Base-by-base conservation (phyloP, 2,113 vertebrate genomes). In the Ptilorrhoa leucosticta region DNA sequence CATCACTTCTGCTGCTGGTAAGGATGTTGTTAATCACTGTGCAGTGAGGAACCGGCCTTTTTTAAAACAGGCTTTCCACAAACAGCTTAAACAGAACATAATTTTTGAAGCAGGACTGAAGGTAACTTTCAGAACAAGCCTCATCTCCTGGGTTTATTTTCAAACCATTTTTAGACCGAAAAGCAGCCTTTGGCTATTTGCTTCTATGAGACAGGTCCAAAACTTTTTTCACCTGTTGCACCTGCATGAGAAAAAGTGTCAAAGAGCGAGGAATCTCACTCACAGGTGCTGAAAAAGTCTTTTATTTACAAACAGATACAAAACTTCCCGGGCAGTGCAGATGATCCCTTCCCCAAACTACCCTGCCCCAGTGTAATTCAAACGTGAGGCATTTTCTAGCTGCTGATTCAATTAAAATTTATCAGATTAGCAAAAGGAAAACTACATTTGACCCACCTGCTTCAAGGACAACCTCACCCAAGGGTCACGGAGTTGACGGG, bases 351-450 rank as follows among this genome's bases (percentile, higher is more conserved):
- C 63, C 33, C 51, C 21, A 57, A 27, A 18, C 30, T 13, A 10
- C 48, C 42, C 31, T 64, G 24, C 30, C 51, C 14, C 45, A 58
- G 39, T 3, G 4, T 9, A 57, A 63, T 21, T 66, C 45, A 39
- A 77, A 82, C 4, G 2, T 11, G 89, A 66, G 40, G 15, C 48
- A 72, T 19, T 26, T 70, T 70, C 40, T 87, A 54, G 35, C 64
- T 95, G 65, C 60, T 71, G 56, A 68, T 72, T 86, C 68, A 31
- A 81, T 73, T 73, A 88, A 4, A 30, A 72, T 88, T 93, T 83
- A 88, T 86, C 91, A 88, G 87, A 91, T 85, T 8, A 95, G 30
- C 87, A 77, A n/a, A 23, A 42, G 33, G 37, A 94, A 87, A 87
- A 82, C n/a, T 35, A 23, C 28, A 80, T 24, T 57, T 76, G 78